A percentile compares a stretch with the other conserved stretches of the same genome.
Evolutionary conservation across 2,888 invertebrate species (phyloP).

Genomic region (Acholoe squamosa): DNA sequence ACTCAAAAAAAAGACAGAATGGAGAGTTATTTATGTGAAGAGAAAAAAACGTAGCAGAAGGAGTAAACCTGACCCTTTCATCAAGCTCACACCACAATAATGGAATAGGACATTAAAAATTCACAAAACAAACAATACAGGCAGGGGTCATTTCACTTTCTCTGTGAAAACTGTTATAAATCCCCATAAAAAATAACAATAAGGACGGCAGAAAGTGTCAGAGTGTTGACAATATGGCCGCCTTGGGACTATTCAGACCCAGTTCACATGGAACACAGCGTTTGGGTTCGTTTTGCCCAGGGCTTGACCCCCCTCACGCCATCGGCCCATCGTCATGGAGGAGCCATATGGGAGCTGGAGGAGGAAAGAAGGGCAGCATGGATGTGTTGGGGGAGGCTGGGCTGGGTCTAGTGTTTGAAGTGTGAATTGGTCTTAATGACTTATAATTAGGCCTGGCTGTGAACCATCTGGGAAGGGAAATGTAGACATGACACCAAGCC

Average conservation of each 20-base stretch:
- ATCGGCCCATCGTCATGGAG: constrained; percentile 1
- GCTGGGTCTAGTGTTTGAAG: constrained; percentile 33
- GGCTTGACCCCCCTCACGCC: constrained; percentile 43
- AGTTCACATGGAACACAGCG: background rate
- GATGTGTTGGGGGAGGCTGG: background rate
- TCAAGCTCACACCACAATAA: no score
- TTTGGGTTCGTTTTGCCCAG: constrained; percentile 23
- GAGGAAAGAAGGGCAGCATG: background rate
- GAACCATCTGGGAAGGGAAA: constrained; percentile 23
- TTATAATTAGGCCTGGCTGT: background rate
- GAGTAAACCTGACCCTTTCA: no score
- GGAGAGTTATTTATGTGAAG: no score
- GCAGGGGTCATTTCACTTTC: no score
- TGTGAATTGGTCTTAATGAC: constrained; percentile 53
- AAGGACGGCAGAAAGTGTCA: background rate
- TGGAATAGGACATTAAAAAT: no score
- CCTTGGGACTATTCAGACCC: background rate
- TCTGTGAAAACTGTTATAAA: no score
- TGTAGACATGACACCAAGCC: background rate
- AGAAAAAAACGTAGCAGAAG: no score
- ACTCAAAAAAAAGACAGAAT: no score
- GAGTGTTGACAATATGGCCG: background rate
- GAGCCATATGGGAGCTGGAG: constrained; percentile 48
- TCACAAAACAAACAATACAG: no score
- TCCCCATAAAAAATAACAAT: no score